Conservation (phyloP, 2,113 vertebrate species). For the Osmerus mordax region DNA sequence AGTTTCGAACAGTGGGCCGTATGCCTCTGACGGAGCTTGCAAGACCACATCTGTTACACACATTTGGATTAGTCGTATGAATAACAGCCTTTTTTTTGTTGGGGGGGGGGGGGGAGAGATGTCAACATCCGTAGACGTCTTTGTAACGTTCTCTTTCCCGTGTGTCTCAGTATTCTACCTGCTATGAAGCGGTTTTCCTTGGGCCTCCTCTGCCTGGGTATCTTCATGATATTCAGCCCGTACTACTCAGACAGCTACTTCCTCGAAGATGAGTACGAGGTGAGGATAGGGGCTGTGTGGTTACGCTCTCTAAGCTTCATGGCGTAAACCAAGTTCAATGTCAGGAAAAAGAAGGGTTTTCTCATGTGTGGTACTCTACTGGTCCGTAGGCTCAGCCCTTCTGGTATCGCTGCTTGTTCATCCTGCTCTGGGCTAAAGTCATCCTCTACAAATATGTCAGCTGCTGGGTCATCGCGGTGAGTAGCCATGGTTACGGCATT, state of each 20-base stretch:
- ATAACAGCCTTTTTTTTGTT: neutral
- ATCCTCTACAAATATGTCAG: constrained; percentile 95
- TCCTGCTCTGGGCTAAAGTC: constrained; percentile 91
- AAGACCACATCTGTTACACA: neutral
- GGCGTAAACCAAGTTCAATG: neutral
- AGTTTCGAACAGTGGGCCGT: too few relatives aligned
- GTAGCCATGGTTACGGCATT: constrained; percentile 45
- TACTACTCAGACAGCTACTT: constrained; percentile 83
- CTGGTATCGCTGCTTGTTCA: constrained; percentile 93
- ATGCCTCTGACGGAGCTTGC: too few relatives aligned
- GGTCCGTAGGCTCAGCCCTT: constrained; percentile 79
- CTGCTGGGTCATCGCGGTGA: constrained; percentile 96
- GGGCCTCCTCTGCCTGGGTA: constrained; percentile 82
- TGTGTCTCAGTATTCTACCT: constrained; percentile 75
- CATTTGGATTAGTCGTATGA: neutral
- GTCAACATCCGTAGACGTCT: neutral
- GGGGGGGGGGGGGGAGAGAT: neutral
- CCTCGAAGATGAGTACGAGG: constrained; percentile 85
- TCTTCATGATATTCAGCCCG: constrained; percentile 80
- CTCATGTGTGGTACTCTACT: constrained; percentile 9
- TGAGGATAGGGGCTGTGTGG: constrained; percentile 54
- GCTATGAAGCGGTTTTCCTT: constrained; percentile 85
- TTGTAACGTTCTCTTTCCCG: constrained; percentile 3
- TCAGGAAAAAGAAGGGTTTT: neutral
- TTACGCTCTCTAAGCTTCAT: neutral